These are phyloP conservation scores for Capreolus pygargus DNA, from an alignment of 2,113 vertebrate species.

Conservation along the genomic window DNA sequence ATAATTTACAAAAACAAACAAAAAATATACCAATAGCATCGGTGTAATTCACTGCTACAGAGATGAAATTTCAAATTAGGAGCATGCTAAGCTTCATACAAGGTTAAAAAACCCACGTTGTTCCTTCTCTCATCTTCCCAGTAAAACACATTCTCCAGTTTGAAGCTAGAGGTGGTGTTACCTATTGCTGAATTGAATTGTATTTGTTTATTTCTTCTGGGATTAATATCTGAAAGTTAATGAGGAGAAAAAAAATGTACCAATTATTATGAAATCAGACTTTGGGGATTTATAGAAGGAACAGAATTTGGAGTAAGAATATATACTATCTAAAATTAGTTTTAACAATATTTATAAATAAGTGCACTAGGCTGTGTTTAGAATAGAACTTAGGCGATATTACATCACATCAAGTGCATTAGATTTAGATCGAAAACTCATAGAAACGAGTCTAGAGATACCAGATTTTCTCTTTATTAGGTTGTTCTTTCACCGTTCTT, in stretches of 20 bases:
- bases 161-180: not conserved
- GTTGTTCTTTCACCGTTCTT: not conserved
- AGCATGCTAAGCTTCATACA: not conserved
- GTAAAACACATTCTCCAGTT: not conserved
- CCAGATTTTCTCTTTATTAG: not conserved
- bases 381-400: not conserved
- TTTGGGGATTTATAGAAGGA: not conserved
- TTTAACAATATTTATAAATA: not conserved
- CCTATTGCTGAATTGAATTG: not conserved
- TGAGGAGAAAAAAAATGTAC: not conserved
- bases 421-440: not conserved
- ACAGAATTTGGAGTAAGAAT: not conserved
- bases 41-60: not conserved
- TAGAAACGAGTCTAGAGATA: not conserved
- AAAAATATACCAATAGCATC: not conserved
- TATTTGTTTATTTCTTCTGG: conserved; percentile 4
- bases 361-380: not conserved
- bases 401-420: not conserved
- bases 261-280: not conserved
- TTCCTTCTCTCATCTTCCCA: not conserved
- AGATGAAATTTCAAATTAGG: not conserved
- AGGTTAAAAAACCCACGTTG: not conserved
- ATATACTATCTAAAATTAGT: not conserved
- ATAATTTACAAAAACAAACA: not conserved
- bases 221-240: not conserved